Evolutionary conservation across 2,888 invertebrate genomes (phyloP).

Genomic region (Hylaea fasciaria): DNA sequence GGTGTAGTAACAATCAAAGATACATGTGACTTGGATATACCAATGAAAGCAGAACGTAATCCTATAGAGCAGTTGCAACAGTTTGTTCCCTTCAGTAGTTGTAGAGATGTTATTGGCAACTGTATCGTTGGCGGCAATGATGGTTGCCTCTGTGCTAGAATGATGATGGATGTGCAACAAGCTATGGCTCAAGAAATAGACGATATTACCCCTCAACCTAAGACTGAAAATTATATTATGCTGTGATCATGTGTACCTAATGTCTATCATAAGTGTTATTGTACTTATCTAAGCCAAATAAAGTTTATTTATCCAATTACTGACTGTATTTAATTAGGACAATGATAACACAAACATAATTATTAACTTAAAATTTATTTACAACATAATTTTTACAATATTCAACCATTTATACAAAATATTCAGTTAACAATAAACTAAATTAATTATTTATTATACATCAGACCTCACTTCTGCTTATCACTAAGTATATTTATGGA

Average conservation of each 20-base stretch:
- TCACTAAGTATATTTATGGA: conserved; percentile 70
- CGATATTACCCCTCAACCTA: conserved; percentile 72
- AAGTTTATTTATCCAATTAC: conserved; percentile 11
- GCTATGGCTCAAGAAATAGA: conserved; percentile 72
- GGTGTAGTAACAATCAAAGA: conserved; percentile 72
- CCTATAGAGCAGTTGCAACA: not conserved
- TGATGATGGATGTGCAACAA: conserved; percentile 68
- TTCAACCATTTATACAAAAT: conserved; percentile 84
- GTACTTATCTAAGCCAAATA: conserved; percentile 31
- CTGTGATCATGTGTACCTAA: conserved; percentile 45
- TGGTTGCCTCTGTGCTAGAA: conserved; percentile 74
- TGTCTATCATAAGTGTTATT: conserved; percentile 12
- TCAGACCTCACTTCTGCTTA: conserved; percentile 76
- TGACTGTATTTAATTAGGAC: conserved; percentile 7
- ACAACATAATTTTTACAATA: conserved; percentile 83
- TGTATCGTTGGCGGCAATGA: conserved; percentile 76
- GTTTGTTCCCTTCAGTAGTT: conserved; percentile 65
- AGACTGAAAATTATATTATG: conserved; percentile 33
- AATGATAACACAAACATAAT: conserved; percentile 52
- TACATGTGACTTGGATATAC: conserved; percentile 61
- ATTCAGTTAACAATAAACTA: conserved; percentile 80
- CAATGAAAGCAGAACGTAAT: conserved; percentile 34
- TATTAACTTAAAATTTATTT: conserved; percentile 83
- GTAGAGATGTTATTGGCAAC: conserved; percentile 72
- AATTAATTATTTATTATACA: conserved; percentile 78